Percentiles rank a stretch among this genome's conserved stretches.
Evolutionary conservation across 1,140 invertebrate species (phyloP).

Genomic region (Agrilus planipennis): DNA sequence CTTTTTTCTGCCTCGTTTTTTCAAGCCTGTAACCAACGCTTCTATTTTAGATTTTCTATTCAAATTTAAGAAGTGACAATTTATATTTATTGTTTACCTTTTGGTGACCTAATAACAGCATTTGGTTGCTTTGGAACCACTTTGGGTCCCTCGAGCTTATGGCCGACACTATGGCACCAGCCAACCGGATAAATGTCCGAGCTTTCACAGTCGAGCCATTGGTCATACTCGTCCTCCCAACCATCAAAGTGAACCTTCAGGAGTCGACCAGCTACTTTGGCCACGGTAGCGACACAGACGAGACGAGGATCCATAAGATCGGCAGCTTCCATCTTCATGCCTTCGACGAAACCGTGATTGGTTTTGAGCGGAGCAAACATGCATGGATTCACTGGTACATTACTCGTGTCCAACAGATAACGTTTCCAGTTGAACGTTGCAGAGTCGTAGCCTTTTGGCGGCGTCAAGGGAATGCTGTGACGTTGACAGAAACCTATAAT

Average conservation of each 20-base stretch:
- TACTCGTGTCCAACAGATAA: conserved; percentile 63
- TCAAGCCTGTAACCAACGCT: no score
- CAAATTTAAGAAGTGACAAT: no score
- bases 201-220: conserved; percentile 92
- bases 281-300: conserved; percentile 87
- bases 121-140: conserved; percentile 27
- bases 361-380: conserved; percentile 70
- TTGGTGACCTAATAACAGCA: conserved; percentile 38
- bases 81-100: no score
- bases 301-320: conserved; percentile 94
- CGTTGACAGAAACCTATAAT: conserved; percentile 85
- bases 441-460: conserved; percentile 61
- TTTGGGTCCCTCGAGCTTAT: conserved; percentile 81
- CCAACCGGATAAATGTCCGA: conserved; percentile 95
- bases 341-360: conserved; percentile 77
- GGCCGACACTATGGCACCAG: conserved; percentile 88
- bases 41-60: no score
- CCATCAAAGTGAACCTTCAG: conserved; percentile 88
- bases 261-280: conserved; percentile 75
- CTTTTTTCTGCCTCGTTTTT: conserved; percentile 29
- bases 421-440: conserved; percentile 72
- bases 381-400: conserved; percentile 58
- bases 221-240: conserved; percentile 94
- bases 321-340: conserved; percentile 91
- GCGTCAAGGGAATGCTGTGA: conserved; percentile 72